phyloP scores from a whole-genome alignment of 2,797 vertebrate species.

The Gobio occitaniae region DNA sequence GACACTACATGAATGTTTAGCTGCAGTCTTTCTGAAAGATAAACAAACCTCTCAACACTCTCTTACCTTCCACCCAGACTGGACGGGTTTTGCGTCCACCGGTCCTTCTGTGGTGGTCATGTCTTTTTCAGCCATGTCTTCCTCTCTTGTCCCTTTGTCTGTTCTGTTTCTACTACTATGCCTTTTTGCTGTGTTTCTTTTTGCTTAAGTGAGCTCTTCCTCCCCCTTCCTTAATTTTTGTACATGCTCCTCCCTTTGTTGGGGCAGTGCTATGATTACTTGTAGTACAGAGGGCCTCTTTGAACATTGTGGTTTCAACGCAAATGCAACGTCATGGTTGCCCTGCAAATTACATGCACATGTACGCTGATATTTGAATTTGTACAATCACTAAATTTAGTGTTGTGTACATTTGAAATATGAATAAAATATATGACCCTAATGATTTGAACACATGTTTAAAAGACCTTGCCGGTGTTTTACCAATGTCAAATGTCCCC shows the following conservation, averaged over 20 bases:
- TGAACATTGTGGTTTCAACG: not conserved
- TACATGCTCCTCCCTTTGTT: constrained; percentile 5
- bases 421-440: not conserved
- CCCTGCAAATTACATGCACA: not conserved
- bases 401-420: not conserved
- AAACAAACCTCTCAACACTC: not conserved
- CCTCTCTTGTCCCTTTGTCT: not conserved
- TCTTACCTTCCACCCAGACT: constrained; percentile 33
- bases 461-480: not conserved
- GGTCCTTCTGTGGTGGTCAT: not conserved
- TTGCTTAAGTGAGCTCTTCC: not conserved
- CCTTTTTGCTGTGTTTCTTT: constrained; percentile 5
- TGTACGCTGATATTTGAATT: not conserved
- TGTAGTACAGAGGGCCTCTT: not conserved
- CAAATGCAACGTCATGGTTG: constrained; percentile 10
- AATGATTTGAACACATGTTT: not conserved
- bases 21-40: not conserved
- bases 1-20: not conserved
- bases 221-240: not conserved
- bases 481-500: not conserved
- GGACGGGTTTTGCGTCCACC: not conserved
- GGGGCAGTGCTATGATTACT: not conserved
- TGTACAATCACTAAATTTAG: not conserved
- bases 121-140: constrained; percentile 4
- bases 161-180: not conserved